Evolutionary conservation across 2,113 vertebrate species (phyloP).

Genomic region (Casuarius casuarius): DNA sequence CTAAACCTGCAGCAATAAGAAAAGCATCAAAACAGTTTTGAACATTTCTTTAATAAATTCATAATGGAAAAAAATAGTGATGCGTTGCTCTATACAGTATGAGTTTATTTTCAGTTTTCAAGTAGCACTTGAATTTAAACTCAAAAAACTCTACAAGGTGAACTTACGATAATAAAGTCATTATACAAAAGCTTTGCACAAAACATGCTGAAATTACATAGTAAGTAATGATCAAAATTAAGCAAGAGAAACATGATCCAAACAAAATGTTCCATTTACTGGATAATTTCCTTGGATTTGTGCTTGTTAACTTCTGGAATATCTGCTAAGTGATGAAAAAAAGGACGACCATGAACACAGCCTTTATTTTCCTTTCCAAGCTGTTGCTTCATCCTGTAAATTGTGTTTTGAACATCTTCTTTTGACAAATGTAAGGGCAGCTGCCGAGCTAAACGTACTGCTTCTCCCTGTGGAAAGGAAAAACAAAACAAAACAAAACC

Average conservation of each 20-base stretch:
- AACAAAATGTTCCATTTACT: conserved; percentile 66
- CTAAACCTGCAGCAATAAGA: background rate
- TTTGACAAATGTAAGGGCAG: conserved; percentile 85
- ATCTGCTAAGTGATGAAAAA: conserved; percentile 86
- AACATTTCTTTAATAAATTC: conserved; percentile 9
- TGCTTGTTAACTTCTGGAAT: conserved; percentile 79
- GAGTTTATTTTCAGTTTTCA: background rate
- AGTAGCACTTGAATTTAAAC: conserved; percentile 22
- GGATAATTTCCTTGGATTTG: conserved; percentile 52
- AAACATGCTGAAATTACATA: conserved; percentile 37
- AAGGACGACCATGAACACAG: conserved; percentile 91
- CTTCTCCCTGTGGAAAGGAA: conserved; percentile 86
- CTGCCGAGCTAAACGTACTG: conserved; percentile 89
- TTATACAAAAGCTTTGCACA: conserved; percentile 12
- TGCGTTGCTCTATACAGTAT: background rate
- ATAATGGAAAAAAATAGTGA: background rate
- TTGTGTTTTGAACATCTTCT: conserved; percentile 85
- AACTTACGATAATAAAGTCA: background rate
- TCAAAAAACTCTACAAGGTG: background rate
- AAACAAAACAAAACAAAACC: conserved; percentile 25
- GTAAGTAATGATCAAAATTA: conserved; percentile 20
- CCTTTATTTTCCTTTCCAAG: conserved; percentile 79
- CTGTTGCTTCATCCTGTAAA: conserved; percentile 85
- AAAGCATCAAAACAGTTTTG: conserved; percentile 8
- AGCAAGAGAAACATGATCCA: conserved; percentile 30